phyloP scores from a whole-genome alignment of 2,113 vertebrate genomes.

The Bubo scandiacus region DNA sequence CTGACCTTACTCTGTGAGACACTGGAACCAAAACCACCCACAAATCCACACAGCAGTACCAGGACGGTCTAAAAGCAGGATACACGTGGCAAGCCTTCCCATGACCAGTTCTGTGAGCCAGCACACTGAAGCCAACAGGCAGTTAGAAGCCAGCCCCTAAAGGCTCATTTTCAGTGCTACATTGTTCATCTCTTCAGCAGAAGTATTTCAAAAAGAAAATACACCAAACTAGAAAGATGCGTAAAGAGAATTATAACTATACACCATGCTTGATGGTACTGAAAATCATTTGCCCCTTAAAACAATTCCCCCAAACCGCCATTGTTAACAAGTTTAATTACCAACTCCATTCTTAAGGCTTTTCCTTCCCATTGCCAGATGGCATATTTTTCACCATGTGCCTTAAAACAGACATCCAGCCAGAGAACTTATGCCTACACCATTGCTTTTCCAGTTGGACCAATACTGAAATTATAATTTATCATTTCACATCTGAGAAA shows the following conservation, averaged over 20 bases:
- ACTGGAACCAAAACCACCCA: not conserved
- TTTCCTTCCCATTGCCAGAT: not conserved
- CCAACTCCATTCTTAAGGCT: not conserved
- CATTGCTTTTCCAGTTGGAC: not conserved
- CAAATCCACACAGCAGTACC: not conserved
- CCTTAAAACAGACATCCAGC: not conserved
- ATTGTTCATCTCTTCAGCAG: not conserved
- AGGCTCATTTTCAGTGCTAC: not conserved
- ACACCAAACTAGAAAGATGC: not conserved
- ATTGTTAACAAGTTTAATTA: not conserved
- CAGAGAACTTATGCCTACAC: not conserved
- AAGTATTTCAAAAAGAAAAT: not conserved
- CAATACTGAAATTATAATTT: not conserved
- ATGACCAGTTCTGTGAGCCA: fast-evolving
- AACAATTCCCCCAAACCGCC: not conserved
- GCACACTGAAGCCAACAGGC: not conserved
- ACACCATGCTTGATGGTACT: too few relatives aligned
- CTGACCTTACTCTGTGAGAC: not conserved
- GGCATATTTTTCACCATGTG: not conserved
- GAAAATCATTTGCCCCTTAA: not conserved
- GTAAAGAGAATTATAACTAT: not conserved
- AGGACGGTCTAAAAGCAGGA: not conserved
- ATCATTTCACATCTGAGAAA: not conserved
- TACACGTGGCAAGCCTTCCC: not conserved
- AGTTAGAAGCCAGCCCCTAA: not conserved